A percentile compares a stretch with the other conserved stretches of the same genome.
These are phyloP conservation scores for Halesus radiatus DNA, from an alignment of 1,140 invertebrate genomes.

Conservation along the genomic window DNA sequence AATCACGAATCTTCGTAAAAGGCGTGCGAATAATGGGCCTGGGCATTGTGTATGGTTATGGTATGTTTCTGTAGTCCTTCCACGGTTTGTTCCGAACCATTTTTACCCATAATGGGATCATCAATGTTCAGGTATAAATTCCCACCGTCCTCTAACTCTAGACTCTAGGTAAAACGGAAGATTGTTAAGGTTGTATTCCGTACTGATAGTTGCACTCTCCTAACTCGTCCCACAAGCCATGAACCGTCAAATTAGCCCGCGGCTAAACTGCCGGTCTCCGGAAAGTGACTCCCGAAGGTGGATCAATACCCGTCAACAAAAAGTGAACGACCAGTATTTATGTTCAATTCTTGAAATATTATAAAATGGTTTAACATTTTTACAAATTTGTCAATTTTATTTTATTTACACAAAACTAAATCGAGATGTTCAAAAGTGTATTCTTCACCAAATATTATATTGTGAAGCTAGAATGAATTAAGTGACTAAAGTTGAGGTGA, in stretches of 20 bases:
- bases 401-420: too few relatives aligned
- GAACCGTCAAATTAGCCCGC: constrained; percentile 21
- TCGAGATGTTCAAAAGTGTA: too few relatives aligned
- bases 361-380: too few relatives aligned
- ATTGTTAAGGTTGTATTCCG: too few relatives aligned
- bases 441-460: too few relatives aligned
- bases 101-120: constrained; percentile 17
- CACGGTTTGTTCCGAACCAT: constrained; percentile 1
- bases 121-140: constrained; percentile 32
- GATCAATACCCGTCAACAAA: too few relatives aligned
- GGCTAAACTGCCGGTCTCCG: not conserved
- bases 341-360: too few relatives aligned
- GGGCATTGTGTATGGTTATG: not conserved
- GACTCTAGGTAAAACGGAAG: not conserved
- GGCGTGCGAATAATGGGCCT: not conserved
- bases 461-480: too few relatives aligned
- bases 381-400: too few relatives aligned
- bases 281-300: not conserved
- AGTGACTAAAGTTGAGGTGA: too few relatives aligned
- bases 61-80: constrained; percentile 5
- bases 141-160: constrained; percentile 31
- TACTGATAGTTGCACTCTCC: constrained; percentile 10
- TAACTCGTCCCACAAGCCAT: constrained; percentile 3
- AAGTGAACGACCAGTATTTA: too few relatives aligned
- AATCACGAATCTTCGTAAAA: not conserved